Conservation (phyloP, 1,140 invertebrate genomes). For the Drosophila subpulchrella region DNA sequence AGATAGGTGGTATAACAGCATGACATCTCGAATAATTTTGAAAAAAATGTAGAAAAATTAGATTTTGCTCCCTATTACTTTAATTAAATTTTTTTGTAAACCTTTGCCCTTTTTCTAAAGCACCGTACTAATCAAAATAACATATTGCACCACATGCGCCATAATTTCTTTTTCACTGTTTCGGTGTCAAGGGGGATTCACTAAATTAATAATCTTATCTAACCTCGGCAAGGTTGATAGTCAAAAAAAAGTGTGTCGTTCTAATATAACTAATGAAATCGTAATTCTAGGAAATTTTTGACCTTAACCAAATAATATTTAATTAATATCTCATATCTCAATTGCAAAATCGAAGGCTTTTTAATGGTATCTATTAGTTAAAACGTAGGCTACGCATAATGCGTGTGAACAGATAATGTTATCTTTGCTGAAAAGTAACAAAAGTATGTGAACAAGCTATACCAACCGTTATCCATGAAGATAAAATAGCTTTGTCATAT, state of each 20-base stretch:
- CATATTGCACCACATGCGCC: neutral
- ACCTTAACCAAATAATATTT: neutral
- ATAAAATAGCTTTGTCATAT: neutral
- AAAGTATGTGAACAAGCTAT: neutral
- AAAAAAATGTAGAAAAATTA: neutral
- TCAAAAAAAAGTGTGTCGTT: neutral
- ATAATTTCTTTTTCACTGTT: neutral
- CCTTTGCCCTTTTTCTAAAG: neutral
- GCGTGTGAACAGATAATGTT: neutral
- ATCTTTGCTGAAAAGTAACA: neutral
- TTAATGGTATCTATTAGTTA: neutral
- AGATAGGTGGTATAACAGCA: too few relatives aligned
- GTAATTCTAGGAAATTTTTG: neutral
- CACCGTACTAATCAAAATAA: neutral
- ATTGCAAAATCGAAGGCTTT: neutral
- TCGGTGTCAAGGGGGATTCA: neutral
- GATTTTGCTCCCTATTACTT: neutral
- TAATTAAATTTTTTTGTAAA: neutral
- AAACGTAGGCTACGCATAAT: neutral
- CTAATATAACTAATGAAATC: neutral
- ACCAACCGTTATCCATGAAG: neutral
- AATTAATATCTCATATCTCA: neutral
- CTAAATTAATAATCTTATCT: constrained; percentile 5
- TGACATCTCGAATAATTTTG: too few relatives aligned
- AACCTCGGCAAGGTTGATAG: neutral